Conservation (phyloP, 2,113 vertebrate species). For the Macrotus californicus region DNA sequence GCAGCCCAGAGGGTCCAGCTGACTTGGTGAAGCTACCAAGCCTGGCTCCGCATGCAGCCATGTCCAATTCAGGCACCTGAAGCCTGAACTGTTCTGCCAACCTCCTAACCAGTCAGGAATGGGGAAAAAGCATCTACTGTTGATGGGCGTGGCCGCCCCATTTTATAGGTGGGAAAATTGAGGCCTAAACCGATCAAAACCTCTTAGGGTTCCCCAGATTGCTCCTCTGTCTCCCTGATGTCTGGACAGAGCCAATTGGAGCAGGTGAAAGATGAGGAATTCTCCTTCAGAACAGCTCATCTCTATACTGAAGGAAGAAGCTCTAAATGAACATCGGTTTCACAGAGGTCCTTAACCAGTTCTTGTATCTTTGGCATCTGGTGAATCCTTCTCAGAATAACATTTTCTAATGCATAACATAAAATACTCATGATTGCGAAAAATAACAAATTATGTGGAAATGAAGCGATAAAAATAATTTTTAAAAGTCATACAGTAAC, state of each 20-base stretch:
- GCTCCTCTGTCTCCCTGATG: background rate
- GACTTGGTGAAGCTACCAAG: background rate
- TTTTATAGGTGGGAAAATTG: background rate
- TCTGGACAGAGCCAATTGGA: background rate
- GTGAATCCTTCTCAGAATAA: background rate
- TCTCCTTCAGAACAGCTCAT: background rate
- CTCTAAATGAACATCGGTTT: background rate
- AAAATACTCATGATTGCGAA: background rate
- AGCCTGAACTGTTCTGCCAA: background rate
- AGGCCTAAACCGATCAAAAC: background rate
- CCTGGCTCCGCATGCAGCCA: background rate
- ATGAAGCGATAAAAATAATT: background rate
- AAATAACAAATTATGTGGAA: background rate
- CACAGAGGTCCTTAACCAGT: background rate
- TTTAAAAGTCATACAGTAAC: background rate
- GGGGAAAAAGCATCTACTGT: conserved; percentile 22
- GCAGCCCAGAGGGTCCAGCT: background rate
- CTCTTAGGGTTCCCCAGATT: background rate
- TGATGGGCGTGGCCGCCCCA: background rate
- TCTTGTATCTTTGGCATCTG: background rate
- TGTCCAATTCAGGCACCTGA: background rate
- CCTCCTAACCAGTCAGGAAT: background rate
- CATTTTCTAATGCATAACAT: background rate
- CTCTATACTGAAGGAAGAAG: background rate
- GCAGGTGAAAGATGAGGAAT: background rate